phyloP scores from a whole-genome alignment of 2,113 vertebrate species.

The Takifugu flavidus region DNA sequence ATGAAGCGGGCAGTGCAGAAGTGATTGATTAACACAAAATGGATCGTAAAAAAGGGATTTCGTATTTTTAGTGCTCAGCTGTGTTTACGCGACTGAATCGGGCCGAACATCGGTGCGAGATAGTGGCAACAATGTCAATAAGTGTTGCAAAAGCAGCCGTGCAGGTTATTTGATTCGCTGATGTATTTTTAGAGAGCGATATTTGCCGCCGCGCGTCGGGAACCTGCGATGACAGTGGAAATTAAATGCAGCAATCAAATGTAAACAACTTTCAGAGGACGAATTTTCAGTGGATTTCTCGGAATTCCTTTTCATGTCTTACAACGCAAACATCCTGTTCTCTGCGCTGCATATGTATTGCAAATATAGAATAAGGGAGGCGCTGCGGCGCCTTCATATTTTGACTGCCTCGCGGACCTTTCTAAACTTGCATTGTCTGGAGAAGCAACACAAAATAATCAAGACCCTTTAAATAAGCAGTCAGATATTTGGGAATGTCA shows the following conservation, averaged over 20 bases:
- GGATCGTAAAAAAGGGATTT: not conserved
- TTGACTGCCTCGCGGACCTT: conserved; percentile 47
- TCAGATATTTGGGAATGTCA: conserved; percentile 48
- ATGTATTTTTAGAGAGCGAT: too few species aligned
- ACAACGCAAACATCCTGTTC: conserved; percentile 17
- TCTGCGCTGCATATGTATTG: conserved; percentile 36
- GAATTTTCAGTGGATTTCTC: conserved; percentile 3
- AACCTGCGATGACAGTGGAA: too few species aligned
- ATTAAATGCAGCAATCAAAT: too few species aligned
- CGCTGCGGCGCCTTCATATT: conserved; percentile 50
- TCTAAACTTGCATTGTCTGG: conserved; percentile 56
- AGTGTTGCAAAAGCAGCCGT: too few species aligned
- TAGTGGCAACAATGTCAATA: too few species aligned
- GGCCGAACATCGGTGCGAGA: too few species aligned
- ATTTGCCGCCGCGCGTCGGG: too few species aligned
- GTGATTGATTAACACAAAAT: not conserved
- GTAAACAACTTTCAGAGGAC: too few species aligned
- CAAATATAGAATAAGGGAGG: conserved; percentile 26
- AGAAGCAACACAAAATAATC: conserved; percentile 39
- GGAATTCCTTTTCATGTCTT: conserved; percentile 17
- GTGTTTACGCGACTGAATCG: too few species aligned
- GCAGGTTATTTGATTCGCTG: too few species aligned
- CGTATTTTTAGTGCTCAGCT: too few species aligned
- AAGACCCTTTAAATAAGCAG: conserved; percentile 41
- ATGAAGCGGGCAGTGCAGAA: not conserved